Evolutionary conservation across 2,113 vertebrate genomes (phyloP), one percentile per base, ranked within the genome.

Genomic region (Alexandromys fortis): DNA sequence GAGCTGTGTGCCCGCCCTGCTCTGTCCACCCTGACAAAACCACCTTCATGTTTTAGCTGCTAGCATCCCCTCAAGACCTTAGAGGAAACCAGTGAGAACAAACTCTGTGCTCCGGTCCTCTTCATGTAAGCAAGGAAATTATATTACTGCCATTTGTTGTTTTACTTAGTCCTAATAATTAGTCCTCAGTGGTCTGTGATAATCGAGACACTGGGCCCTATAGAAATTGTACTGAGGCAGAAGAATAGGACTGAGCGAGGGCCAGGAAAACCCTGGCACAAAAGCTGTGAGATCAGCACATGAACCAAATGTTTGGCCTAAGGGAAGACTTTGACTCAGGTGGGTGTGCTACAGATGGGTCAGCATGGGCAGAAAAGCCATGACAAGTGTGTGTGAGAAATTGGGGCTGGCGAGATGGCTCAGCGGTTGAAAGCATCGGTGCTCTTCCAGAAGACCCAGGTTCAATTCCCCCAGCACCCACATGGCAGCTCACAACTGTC

Each of bases 21-120:
- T 65, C 82, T 85, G 58, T 65, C 26, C 13, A 58, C 58, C 21
- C 24, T 38, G 58, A 45, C 58, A 45, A 65, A 12, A 85, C 9
- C 28, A 67, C 14, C 63, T 95, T 73, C 47, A 86, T 58, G 95
- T 96, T 93, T 76, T 68, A 93, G 24, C 24, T 42, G 77, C 22
- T 58, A 73, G 0, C 72, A 61, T 85, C 19, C 63, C n/a, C 87
- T 94, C 58, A 86, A 93, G 24, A 72, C 24, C 49, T 91, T 45
- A 30, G 30, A 89, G 33, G 11, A 91, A 24, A 55, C 30, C 70
- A 55, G 49, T 14, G 26, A 92, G 28, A 92, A 94, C 30, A 67
- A 89, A 85, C 21, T 35, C 72, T 67, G 14, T 77, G 12, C 14
- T 93, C 83, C 82, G 38, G 16, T 86, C 42, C 63, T 79, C 90